Percentiles rank a stretch among this genome's conserved stretches.
phyloP scores from a whole-genome alignment of 2,113 vertebrate species.

The Tachuris rubrigastra region DNA sequence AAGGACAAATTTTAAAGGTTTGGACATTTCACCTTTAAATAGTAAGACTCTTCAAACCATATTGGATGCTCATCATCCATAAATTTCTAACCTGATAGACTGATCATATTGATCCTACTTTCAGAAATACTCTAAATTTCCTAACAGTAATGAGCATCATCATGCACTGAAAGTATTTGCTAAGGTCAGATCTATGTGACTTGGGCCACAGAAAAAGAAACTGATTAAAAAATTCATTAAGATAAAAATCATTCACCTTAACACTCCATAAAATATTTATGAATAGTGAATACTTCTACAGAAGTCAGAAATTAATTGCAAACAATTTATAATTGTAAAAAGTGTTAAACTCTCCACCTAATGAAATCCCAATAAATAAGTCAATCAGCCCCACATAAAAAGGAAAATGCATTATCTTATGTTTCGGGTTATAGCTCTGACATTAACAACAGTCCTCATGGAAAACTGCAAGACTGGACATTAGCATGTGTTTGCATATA shows the following conservation, averaged over 20 bases:
- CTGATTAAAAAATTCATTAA: not conserved
- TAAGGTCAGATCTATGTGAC: not conserved
- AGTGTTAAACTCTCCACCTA: not conserved
- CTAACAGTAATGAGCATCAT: not conserved
- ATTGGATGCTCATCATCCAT: not conserved
- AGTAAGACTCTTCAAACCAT: not conserved
- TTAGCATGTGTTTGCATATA: not conserved
- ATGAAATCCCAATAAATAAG: not conserved
- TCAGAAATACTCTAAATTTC: not conserved
- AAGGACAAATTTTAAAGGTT: not conserved
- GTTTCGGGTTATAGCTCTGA: not conserved
- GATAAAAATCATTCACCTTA: not conserved
- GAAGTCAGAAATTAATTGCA: not conserved
- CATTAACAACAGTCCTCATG: not conserved
- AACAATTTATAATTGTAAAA: not conserved
- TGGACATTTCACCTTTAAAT: not conserved
- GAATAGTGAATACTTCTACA: not conserved
- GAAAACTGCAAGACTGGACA: not conserved
- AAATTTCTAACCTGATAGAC: not conserved
- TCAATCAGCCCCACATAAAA: not conserved
- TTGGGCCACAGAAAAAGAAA: not conserved
- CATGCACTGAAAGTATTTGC: not conserved
- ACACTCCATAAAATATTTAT: not conserved
- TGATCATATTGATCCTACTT: not conserved
- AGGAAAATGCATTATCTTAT: not conserved